Evolutionary conservation across 2,113 vertebrate genomes (phyloP), one percentile per base, ranked within the genome.

Genomic region (Elephantulus edwardii): DNA sequence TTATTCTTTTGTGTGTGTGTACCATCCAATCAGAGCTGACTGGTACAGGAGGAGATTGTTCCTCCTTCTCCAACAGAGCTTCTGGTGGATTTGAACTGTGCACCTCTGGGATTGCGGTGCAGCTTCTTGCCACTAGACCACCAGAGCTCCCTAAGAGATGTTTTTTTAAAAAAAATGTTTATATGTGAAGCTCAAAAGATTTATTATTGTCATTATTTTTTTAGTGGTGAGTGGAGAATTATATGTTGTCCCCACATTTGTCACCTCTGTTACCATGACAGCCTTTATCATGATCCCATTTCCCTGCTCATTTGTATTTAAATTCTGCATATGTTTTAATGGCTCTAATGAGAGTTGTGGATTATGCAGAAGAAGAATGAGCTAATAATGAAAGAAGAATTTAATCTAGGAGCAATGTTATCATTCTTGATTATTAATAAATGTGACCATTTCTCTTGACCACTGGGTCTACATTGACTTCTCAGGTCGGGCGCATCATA

Each of bases 181-280:
- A 64, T 38, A 52, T 4, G 33, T 70, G 44, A 92, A 88, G 35
- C 13, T 72, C 33, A 83, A 90, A 58, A 92, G 17, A n/a, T 35
- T 78, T 85, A 46, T 82, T 86, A 2, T 74, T 56, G 52, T 66
- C 89, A 48, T 77, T 92, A 60, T 56, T 89, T 91, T 87, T 92
- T 91, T 42, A 91, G 24, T 66, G 52, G 76, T 71, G 48, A 86
- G 54, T 64, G 46, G 26, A n/a, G 60, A 89, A 86, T 85, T 78
- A 44, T 79, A 54, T 85, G 86, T 46, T 58, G 28, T 58, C 64
- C 46, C 58, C 33, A 66, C 26, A 70, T 94, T 91, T 84, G 72
- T 85, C 38, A 82, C 30, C 17, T 38, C 42, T 60, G 76, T 89
- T 66, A 68, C 35, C 81, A 22, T 87, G 74, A 33, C 22, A 79